Base-by-base conservation (phyloP, 2,888 invertebrate species). In the Spodoptera littoralis region DNA sequence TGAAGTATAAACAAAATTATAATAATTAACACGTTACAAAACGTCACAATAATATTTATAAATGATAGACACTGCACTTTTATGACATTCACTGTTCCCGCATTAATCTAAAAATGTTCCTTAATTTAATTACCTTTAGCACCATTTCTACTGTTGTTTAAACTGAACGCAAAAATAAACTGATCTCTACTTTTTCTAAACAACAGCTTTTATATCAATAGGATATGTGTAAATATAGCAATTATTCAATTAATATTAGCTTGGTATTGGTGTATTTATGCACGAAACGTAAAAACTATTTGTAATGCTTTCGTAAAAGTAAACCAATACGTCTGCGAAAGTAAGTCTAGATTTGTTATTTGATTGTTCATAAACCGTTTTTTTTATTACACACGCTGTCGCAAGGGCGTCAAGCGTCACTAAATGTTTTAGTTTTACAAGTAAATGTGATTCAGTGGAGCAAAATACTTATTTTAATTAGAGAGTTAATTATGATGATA, bases 161-260 rank as follows among this genome's bases (percentile, higher is more conserved):
- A 58, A 49, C 44, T 42, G 55, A 58, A 52, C 42, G 11, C 47
- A 63, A 50, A 42, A 52, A 36, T 63, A 49, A 54, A 72, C 56
- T 76, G 76, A 65, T 60, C 54, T 22, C 18, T 54, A 1, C 44
- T 57, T 65, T 65, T 42, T 56, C 43, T 51, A 60, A 22, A 8
- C 43, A 18, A 36, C 24, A 60, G 13, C 58, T 71, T 72, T 71
- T 73, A 76, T 73, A 73, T 50, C 43, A 57, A 60, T 59, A 60
- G 58, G 70, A 56, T 61, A 65, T 74, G 69, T 70, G 60, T 70
- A 80, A 52, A 55, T 59, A 75, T 77, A 66, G 24, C 58, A 46
- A 60, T 22, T 53, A 57, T 73, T 62, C 55, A 65, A 70, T 52
- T 36, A 36, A 36, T 72, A 51, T 3, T 18, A 57, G 42, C 73